A percentile compares a stretch with the other conserved stretches of the same genome.
These are phyloP conservation scores for Emys orbicularis DNA, from an alignment of 2,797 vertebrate genomes.

Conservation along the genomic window DNA sequence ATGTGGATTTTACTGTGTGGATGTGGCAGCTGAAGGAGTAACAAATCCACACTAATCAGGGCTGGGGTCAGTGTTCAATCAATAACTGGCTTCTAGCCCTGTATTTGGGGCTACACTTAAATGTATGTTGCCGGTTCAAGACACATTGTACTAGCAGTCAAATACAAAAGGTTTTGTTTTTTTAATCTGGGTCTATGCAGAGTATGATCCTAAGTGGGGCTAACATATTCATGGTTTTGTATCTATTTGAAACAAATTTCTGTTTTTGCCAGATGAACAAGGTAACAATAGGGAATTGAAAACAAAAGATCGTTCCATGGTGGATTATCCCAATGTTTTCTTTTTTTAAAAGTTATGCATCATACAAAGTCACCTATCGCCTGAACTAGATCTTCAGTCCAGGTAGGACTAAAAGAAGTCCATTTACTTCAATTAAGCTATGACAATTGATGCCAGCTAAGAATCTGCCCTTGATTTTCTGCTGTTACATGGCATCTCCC, in stretches of 20 bases:
- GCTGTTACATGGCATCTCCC: conserved; percentile 25
- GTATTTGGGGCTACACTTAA: not conserved
- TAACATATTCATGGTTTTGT: not conserved
- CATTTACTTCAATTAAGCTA: conserved; percentile 1
- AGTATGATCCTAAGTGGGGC: not conserved
- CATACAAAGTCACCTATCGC: not conserved
- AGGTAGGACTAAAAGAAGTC: not conserved
- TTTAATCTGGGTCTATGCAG: not conserved
- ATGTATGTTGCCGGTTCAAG: not conserved
- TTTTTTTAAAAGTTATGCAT: not conserved
- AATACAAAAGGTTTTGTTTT: no score
- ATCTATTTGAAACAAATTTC: conserved; percentile 3
- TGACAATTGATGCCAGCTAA: conserved; percentile 53
- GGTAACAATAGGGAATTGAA: not conserved
- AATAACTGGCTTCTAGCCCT: conserved; percentile 55
- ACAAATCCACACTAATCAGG: not conserved
- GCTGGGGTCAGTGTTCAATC: conserved; percentile 7
- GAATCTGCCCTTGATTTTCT: not conserved
- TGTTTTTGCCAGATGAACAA: not conserved
- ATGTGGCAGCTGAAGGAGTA: conserved; percentile 39
- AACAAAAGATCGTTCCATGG: not conserved
- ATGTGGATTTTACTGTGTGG: not conserved
- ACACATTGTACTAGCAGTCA: not conserved
- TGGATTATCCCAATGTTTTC: not conserved
- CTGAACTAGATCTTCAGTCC: not conserved